phyloP scores from a whole-genome alignment of 2,797 vertebrate species.

The Pangasius macronema region DNA sequence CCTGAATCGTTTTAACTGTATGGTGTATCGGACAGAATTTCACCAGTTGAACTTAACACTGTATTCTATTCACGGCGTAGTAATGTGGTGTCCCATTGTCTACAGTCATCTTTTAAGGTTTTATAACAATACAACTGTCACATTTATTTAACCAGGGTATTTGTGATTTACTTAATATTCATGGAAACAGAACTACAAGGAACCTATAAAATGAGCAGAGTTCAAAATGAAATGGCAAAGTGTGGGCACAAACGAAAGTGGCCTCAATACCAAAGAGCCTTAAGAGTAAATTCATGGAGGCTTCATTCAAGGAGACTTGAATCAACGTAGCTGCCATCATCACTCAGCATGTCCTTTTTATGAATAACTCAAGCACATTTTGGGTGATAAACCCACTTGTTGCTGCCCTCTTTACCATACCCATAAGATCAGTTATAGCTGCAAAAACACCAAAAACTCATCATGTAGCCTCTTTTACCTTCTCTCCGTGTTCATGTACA shows the following conservation, averaged over 20 bases:
- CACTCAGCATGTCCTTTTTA: neutral
- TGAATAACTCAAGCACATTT: neutral
- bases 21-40: neutral
- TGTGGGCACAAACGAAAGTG: neutral
- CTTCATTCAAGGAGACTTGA: neutral
- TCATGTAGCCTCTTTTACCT: neutral
- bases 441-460: neutral
- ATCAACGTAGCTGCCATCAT: neutral
- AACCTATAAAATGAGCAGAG: neutral
- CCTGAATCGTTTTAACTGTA: neutral
- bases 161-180: neutral
- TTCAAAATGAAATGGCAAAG: neutral
- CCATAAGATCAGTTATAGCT: neutral
- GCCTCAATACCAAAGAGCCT: neutral
- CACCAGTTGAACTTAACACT: neutral
- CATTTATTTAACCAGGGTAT: neutral
- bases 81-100: neutral
- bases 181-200: neutral
- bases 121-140: neutral
- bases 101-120: neutral
- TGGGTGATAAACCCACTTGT: neutral
- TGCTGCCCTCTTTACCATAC: neutral
- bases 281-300: neutral
- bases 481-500: neutral
- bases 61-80: neutral